Evolutionary conservation across 2,113 vertebrate species (phyloP).

Genomic region (Gymnorhina tibicen): DNA sequence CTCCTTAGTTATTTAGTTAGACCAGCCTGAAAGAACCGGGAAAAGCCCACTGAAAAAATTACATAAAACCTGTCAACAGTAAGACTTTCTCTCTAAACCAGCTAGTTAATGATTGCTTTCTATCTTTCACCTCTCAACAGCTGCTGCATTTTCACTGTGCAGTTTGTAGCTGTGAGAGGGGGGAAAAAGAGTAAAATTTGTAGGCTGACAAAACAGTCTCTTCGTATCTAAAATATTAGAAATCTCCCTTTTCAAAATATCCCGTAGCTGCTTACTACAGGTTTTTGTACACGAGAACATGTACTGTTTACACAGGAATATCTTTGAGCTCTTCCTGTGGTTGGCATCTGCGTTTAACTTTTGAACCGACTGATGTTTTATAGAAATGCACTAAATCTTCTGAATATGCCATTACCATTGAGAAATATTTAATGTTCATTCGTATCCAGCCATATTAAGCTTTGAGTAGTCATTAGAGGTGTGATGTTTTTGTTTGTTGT

Average conservation of each 20-base stretch:
- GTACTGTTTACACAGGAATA: neutral
- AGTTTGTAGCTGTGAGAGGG: neutral
- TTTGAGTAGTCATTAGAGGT: neutral
- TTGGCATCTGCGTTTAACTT: neutral
- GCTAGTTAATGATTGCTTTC: neutral
- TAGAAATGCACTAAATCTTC: neutral
- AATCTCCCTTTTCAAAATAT: neutral
- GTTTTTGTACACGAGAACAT: neutral
- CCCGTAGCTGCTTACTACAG: neutral
- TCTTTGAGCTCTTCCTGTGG: neutral
- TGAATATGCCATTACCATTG: neutral
- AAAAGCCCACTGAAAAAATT: neutral
- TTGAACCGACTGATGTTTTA: neutral
- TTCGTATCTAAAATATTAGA: neutral
- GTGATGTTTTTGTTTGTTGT: neutral
- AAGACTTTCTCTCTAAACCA: neutral
- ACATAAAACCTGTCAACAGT: neutral
- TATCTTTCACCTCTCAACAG: neutral
- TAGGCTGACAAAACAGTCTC: neutral
- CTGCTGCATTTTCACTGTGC: neutral
- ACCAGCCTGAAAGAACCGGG: neutral
- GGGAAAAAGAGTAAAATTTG: neutral
- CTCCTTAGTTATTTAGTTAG: neutral
- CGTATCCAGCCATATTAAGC: neutral
- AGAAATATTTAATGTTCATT: neutral